Percentiles rank a stretch among this genome's conserved stretches.
phyloP scores from a whole-genome alignment of 2,113 vertebrate genomes.

The Varanus komodoensis region DNA sequence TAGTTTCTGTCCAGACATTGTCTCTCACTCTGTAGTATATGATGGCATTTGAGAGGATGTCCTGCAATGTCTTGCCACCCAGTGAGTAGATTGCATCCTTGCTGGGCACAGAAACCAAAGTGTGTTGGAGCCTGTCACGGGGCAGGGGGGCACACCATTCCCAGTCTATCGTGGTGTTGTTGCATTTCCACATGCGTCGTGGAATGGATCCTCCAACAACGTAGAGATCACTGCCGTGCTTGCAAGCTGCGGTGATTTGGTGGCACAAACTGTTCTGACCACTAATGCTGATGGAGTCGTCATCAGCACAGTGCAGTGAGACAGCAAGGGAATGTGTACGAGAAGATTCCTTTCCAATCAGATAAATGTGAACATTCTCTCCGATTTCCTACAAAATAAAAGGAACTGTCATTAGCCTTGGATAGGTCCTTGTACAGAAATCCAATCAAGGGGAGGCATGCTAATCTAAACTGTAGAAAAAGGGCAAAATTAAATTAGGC shows the following conservation, averaged over 20 bases:
- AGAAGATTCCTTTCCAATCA: slow-evolving; percentile 95
- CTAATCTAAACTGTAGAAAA: neutral
- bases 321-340: slow-evolving; percentile 95
- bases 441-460: neutral
- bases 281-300: slow-evolving; percentile 92
- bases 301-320: slow-evolving; percentile 94
- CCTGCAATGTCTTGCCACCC: slow-evolving; percentile 95
- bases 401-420: slow-evolving; percentile 6
- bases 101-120: slow-evolving; percentile 90
- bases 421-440: neutral
- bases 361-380: slow-evolving; percentile 97
- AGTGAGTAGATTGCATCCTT: slow-evolving; percentile 96
- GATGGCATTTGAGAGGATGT: slow-evolving; percentile 94
- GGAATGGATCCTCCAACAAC: slow-evolving; percentile 98
- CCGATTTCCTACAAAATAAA: slow-evolving; percentile 88
- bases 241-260: slow-evolving; percentile 98
- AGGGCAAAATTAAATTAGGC: neutral
- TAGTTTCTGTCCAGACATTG: slow-evolving; percentile 97
- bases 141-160: slow-evolving; percentile 96
- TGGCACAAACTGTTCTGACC: slow-evolving; percentile 98
- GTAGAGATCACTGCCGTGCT: slow-evolving; percentile 93
- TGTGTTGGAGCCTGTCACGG: slow-evolving; percentile 95
- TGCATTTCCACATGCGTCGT: slow-evolving; percentile 99
- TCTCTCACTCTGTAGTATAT: slow-evolving; percentile 96
- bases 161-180: slow-evolving; percentile 98